These are phyloP conservation scores for Spodoptera littoralis DNA, from an alignment of 2,888 invertebrate genomes.

Conservation along the genomic window DNA sequence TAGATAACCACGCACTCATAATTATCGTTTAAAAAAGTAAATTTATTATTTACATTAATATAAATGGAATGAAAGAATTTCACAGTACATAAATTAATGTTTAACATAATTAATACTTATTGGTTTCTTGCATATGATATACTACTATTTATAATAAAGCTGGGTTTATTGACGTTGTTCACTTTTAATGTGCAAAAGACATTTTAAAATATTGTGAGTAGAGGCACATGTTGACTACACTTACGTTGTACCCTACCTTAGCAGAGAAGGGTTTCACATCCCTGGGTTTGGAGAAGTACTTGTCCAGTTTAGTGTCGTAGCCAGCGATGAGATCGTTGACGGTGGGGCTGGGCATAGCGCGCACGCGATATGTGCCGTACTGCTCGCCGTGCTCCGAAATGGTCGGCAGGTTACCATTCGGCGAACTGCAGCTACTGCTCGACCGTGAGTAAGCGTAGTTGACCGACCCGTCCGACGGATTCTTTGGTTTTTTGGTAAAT, in stretches of 20 bases:
- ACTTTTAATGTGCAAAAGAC: not conserved
- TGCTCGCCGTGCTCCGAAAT: conserved; percentile 83
- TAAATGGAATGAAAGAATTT: conserved; percentile 46
- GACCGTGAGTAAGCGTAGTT: conserved; percentile 84
- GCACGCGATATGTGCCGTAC: conserved; percentile 78
- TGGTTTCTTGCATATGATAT: conserved; percentile 25
- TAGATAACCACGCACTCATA: conserved; percentile 39
- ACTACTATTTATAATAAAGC: conserved; percentile 19
- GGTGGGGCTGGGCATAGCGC: conserved; percentile 62
- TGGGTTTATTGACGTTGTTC: conserved; percentile 9
- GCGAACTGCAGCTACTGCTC: conserved; percentile 84
- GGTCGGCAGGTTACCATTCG: conserved; percentile 82
- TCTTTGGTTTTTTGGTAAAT: conserved; percentile 82
- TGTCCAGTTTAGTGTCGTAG: conserved; percentile 81
- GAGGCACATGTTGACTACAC: conserved; percentile 36
- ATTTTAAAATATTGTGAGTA: not conserved
- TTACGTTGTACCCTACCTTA: conserved; percentile 80
- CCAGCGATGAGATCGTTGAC: conserved; percentile 67
- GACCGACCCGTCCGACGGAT: conserved; percentile 81
- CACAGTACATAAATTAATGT: conserved; percentile 52
- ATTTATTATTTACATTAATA: conserved; percentile 40
- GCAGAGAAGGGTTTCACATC: conserved; percentile 75
- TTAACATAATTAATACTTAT: conserved; percentile 39
- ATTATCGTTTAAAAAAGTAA: conserved; percentile 23
- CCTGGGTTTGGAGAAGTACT: conserved; percentile 81